Conservation (phyloP, 2,113 vertebrate species). For the Sceloporus tristichus region DNA sequence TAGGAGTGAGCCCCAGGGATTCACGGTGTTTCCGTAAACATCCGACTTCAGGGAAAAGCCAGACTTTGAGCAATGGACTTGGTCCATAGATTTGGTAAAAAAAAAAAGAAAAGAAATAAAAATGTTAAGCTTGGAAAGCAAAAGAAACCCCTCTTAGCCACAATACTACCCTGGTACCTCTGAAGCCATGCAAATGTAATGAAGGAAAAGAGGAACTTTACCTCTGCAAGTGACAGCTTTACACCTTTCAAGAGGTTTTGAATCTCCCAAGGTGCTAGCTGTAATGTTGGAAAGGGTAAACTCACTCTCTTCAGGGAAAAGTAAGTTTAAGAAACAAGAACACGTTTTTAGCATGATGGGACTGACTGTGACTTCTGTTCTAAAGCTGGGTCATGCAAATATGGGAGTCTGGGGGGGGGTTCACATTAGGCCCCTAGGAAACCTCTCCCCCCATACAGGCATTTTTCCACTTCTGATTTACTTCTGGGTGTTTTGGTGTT, state of each 20-base stretch:
- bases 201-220: background rate
- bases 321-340: slow-evolving; percentile 2
- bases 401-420: background rate
- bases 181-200: background rate
- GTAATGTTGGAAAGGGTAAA: background rate
- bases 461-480: no score
- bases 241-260: background rate
- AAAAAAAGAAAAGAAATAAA: background rate
- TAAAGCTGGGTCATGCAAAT: background rate
- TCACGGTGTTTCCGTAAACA: slow-evolving; percentile 76
- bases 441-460: no score
- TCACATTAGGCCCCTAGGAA: no score
- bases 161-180: background rate
- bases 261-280: background rate
- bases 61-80: slow-evolving; percentile 73
- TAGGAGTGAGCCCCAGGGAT: slow-evolving; percentile 74
- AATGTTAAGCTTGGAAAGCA: slow-evolving; percentile 1
- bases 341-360: background rate
- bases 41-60: slow-evolving; percentile 70
- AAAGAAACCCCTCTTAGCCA: slow-evolving; percentile 27
- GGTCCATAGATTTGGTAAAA: slow-evolving; percentile 55
- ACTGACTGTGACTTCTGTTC: background rate
- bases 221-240: background rate
- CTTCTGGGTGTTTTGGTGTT: no score
- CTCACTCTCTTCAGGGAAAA: background rate